A percentile compares a stretch with the other conserved stretches of the same genome.
These are phyloP conservation scores for Dicrurus megarhynchus DNA, from an alignment of 2,113 vertebrate genomes.

Conservation along the genomic window DNA sequence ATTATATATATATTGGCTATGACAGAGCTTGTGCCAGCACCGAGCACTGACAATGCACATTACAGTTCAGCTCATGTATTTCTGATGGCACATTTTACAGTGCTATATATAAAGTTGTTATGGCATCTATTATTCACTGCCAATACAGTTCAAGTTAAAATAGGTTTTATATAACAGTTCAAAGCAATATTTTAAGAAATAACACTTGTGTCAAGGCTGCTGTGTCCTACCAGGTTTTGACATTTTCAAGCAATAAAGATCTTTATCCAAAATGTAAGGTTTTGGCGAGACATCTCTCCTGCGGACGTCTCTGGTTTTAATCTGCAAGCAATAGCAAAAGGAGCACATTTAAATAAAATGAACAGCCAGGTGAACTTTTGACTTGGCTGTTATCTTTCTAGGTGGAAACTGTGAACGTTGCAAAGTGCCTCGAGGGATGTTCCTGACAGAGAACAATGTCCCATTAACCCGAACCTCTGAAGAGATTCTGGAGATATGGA, in stretches of 20 bases:
- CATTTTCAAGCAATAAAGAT: slow-evolving; percentile 58
- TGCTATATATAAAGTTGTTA: slow-evolving; percentile 67
- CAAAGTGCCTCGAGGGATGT: background rate
- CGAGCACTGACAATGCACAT: slow-evolving; percentile 58
- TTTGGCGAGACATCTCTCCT: slow-evolving; percentile 36
- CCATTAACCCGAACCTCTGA: slow-evolving; percentile 44
- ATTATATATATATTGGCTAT: background rate
- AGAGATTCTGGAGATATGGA: background rate
- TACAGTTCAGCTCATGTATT: slow-evolving; percentile 53
- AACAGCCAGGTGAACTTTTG: slow-evolving; percentile 51
- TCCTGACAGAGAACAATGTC: background rate
- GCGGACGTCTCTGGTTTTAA: slow-evolving; percentile 40
- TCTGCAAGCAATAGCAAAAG: slow-evolving; percentile 23
- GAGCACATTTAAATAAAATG: slow-evolving; percentile 46
- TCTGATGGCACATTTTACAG: slow-evolving; percentile 61
- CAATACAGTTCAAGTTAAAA: slow-evolving; percentile 68
- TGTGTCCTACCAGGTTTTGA: slow-evolving; percentile 63
- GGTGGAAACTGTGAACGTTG: background rate
- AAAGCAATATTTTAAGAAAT: slow-evolving; percentile 67
- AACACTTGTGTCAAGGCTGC: slow-evolving; percentile 54
- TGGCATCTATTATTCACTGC: slow-evolving; percentile 68
- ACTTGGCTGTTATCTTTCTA: slow-evolving; percentile 43
- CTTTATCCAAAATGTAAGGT: slow-evolving; percentile 48
- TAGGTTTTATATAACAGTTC: slow-evolving; percentile 67
- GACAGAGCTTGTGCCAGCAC: slow-evolving; percentile 13